phyloP scores from a whole-genome alignment of 2,113 vertebrate species.

The Vidua macroura region DNA sequence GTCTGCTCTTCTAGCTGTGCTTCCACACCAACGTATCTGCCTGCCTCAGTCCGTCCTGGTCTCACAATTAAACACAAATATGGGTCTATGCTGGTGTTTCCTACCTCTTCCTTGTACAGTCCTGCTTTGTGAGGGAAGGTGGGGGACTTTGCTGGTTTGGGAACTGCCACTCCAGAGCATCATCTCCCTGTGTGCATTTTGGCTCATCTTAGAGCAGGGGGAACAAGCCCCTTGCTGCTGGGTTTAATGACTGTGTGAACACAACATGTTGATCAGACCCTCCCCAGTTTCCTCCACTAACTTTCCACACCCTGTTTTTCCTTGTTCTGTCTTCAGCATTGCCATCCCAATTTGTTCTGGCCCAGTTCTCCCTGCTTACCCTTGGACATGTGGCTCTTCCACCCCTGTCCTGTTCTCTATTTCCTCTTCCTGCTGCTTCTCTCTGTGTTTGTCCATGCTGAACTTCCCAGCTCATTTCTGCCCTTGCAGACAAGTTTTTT shows the following conservation, averaged over 20 bases:
- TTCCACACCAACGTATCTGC: conserved; percentile 19
- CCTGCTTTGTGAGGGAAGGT: background rate
- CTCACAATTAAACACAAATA: conserved; percentile 51
- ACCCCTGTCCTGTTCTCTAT: background rate
- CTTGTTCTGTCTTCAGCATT: background rate
- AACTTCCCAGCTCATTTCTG: background rate
- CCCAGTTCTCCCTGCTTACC: background rate
- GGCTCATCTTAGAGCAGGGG: background rate
- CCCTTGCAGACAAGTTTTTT: background rate
- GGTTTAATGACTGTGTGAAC: background rate
- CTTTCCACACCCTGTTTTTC: background rate
- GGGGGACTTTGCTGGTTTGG: background rate
- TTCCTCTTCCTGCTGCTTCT: background rate
- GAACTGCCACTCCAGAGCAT: background rate
- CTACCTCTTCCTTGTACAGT: background rate
- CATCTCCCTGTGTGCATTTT: background rate
- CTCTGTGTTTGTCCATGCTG: background rate
- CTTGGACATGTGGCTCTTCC: background rate
- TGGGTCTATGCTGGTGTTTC: conserved; percentile 20
- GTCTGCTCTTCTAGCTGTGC: conserved; percentile 44
- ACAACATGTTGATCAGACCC: background rate
- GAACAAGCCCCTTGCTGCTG: background rate
- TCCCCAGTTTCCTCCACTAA: background rate
- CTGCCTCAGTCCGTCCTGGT: conserved; percentile 26
- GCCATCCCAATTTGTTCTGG: background rate